phyloP scores from a whole-genome alignment of 2,113 vertebrate species.

The Galeopterus variegatus region DNA sequence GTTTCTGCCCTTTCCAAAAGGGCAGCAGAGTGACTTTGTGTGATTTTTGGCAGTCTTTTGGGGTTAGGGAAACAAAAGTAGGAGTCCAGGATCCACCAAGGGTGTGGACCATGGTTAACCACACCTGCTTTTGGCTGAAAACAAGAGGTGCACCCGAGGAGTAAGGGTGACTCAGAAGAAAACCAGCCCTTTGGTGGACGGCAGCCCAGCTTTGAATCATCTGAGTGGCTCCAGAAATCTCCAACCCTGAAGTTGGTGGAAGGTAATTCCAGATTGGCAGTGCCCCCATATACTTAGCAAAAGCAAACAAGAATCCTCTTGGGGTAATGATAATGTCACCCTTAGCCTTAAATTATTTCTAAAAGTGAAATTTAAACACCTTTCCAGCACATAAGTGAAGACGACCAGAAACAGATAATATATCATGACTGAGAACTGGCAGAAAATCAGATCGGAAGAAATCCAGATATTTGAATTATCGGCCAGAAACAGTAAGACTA shows the following conservation, averaged over 20 bases:
- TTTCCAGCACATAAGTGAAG: slow-evolving; percentile 18
- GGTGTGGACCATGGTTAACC: background rate
- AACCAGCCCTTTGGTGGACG: background rate
- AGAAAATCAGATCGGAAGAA: background rate
- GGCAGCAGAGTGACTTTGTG: background rate
- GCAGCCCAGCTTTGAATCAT: slow-evolving; percentile 6
- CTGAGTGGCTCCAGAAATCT: background rate
- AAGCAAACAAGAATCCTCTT: background rate
- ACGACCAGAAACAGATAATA: background rate
- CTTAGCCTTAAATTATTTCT: background rate
- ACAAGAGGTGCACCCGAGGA: background rate
- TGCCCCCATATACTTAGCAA: background rate
- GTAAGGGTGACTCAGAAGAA: background rate
- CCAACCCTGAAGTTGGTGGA: background rate
- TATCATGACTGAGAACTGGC: background rate
- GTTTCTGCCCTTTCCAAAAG: background rate
- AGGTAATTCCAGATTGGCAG: background rate
- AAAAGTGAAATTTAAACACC: background rate
- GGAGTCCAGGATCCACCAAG: background rate
- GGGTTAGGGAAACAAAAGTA: background rate
- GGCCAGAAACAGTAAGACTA: slow-evolving; percentile 19
- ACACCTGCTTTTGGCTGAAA: slow-evolving; percentile 44
- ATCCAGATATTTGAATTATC: background rate
- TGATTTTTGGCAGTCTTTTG: slow-evolving; percentile 30
- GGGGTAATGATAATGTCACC: background rate